Conservation (phyloP, 2,113 vertebrate species). For the Laterallus jamaicensis region DNA sequence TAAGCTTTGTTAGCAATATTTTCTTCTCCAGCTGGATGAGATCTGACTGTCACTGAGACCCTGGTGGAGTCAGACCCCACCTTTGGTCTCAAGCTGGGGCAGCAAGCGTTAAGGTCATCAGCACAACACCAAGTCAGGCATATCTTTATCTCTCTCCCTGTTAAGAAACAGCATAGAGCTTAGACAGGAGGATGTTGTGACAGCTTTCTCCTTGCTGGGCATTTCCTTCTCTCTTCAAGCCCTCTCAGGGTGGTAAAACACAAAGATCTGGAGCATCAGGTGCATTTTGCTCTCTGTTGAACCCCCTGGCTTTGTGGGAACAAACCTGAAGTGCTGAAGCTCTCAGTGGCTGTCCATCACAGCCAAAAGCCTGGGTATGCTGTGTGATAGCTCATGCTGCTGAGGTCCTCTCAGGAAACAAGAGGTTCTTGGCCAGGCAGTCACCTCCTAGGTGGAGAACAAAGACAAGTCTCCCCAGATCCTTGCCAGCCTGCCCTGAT, state of each 20-base stretch:
- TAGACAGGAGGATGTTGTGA: background rate
- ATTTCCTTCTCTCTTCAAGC: background rate
- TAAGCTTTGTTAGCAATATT: conserved; percentile 24
- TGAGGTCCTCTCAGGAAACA: accelerated
- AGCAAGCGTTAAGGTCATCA: background rate
- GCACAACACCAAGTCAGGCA: accelerated
- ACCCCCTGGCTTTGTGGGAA: background rate
- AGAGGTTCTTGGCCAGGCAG: background rate
- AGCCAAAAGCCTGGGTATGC: background rate
- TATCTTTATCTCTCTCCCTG: background rate
- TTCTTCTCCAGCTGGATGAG: background rate
- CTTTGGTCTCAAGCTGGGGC: background rate
- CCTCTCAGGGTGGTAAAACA: background rate
- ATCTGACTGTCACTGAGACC: background rate
- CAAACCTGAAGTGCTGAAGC: background rate
- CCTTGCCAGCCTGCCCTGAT: background rate
- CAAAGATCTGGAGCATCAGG: background rate
- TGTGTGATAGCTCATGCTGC: accelerated
- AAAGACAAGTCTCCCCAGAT: background rate
- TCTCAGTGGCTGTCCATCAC: accelerated
- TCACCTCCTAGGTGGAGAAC: background rate
- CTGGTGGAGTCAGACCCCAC: background rate
- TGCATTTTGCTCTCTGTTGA: background rate
- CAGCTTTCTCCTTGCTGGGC: background rate
- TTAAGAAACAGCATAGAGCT: background rate